phyloP scores from a whole-genome alignment of 2,797 vertebrate genomes.

The Mormyrus hasselquistii region DNA sequence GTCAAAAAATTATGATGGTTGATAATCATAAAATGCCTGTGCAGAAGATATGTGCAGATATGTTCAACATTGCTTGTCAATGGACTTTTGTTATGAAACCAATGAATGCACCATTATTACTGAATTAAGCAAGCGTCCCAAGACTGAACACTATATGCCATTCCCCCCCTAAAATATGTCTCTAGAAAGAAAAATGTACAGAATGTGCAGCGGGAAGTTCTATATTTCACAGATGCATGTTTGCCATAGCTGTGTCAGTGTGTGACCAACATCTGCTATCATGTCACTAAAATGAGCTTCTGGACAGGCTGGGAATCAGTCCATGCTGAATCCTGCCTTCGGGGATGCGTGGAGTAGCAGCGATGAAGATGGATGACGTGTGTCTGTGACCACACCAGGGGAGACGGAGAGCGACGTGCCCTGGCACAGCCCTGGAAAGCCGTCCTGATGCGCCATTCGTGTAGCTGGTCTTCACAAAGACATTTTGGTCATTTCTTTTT shows the following conservation, averaged over 20 bases:
- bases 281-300: not conserved
- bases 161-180: not conserved
- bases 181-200: not conserved
- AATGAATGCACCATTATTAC: not conserved
- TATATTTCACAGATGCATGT: not conserved
- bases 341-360: constrained; percentile 92
- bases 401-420: not conserved
- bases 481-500: not conserved
- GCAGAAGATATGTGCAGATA: not conserved
- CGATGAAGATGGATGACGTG: constrained; percentile 72
- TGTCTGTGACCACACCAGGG: not conserved
- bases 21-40: not conserved
- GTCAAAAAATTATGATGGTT: not conserved
- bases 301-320: constrained; percentile 41
- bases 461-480: not conserved
- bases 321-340: constrained; percentile 69
- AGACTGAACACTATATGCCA: not conserved
- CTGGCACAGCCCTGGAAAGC: not conserved
- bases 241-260: not conserved
- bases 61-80: not conserved
- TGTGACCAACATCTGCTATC: not conserved
- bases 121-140: not conserved
- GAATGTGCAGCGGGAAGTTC: not conserved
- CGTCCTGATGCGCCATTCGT: not conserved
- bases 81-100: not conserved